Evolutionary conservation across 2,797 vertebrate genomes (phyloP), one percentile per base, ranked within the genome.

Genomic region (Rhinatrema bivittatum): DNA sequence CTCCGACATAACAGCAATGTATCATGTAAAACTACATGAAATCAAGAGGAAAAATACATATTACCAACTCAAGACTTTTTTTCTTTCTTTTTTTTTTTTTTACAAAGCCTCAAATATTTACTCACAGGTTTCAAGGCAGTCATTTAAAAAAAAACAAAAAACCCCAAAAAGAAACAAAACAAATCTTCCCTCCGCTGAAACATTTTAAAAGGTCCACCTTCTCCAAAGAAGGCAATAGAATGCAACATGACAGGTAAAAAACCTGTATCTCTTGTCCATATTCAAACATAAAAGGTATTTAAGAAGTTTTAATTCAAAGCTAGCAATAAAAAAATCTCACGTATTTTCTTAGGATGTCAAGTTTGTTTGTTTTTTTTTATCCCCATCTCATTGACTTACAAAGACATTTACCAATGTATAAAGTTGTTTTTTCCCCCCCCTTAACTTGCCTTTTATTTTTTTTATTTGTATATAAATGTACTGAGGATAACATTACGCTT

Each of bases 331-430:
- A 55, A 82, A 82, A 84, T 78, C 74, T 84, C 78, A 68, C 74
- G 84, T n/a, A n/a, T 81, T 87, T 77, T 84, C 85, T 86, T 87
- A 87, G 78, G 82, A 91, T 86, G 81, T 86, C 83, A 88, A 91
- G 86, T 84, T 87, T 71, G 85, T 51, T 46, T 87, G 84, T 87
- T 67, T 85, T 57, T 49, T 76, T 86, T 86, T 72, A 81, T 83
- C 67, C 73, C 79, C 81, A 73, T 80, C 74, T 80, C 78, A 87
- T 86, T 86, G 85, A 81, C 81, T 88, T 91, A 91, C 90, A 94
- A 92, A 93, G 86, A 88, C 77, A 82, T 85, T 86, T 87, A 87
- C 84, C 81, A 88, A 85, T 71, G 85, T 89, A 89, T 76, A 91
- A 93, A 91, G 87, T 85, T 80, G n/a, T n/a, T n/a, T n/a, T n/a